phyloP scores from a whole-genome alignment of 2,113 vertebrate species.

The Neolamprologus ventralis region DNA sequence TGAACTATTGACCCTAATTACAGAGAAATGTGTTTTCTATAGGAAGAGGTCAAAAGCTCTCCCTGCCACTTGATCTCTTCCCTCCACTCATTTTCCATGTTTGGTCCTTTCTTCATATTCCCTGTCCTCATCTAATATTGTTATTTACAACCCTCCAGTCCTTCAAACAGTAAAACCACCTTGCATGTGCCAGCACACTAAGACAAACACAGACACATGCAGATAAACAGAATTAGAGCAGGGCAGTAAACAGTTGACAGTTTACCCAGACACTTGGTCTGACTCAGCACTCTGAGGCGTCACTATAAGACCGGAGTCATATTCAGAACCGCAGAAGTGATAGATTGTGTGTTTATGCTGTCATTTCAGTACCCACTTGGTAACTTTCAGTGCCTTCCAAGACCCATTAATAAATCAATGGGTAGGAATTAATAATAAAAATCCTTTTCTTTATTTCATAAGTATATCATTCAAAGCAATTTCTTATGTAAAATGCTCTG shows the following conservation, averaged over 20 bases:
- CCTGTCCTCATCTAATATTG: background rate
- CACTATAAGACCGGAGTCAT: background rate
- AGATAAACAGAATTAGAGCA: slow-evolving; percentile 32
- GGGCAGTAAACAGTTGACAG: slow-evolving; percentile 40
- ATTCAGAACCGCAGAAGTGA: background rate
- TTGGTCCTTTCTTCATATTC: background rate
- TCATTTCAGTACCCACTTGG: background rate
- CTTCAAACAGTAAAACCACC: background rate
- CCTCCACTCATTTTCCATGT: background rate
- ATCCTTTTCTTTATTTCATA: background rate
- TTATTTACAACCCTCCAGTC: background rate
- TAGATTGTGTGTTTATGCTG: background rate
- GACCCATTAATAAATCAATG: background rate
- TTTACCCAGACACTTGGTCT: slow-evolving; percentile 14
- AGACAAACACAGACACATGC: slow-evolving; percentile 35
- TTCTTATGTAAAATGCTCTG: background rate
- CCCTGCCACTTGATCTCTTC: background rate
- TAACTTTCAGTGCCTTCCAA: background rate
- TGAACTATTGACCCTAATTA: slow-evolving; percentile 39
- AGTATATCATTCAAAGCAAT: background rate
- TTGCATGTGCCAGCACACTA: slow-evolving; percentile 2
- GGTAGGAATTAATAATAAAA: background rate
- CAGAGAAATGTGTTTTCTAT: slow-evolving; percentile 5
- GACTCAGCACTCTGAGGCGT: background rate
- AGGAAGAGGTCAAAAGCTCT: background rate